A percentile compares a stretch with the other conserved stretches of the same genome.
These are phyloP conservation scores for Napeogenes sylphis DNA, from an alignment of 2,888 invertebrate species.

Conservation along the genomic window DNA sequence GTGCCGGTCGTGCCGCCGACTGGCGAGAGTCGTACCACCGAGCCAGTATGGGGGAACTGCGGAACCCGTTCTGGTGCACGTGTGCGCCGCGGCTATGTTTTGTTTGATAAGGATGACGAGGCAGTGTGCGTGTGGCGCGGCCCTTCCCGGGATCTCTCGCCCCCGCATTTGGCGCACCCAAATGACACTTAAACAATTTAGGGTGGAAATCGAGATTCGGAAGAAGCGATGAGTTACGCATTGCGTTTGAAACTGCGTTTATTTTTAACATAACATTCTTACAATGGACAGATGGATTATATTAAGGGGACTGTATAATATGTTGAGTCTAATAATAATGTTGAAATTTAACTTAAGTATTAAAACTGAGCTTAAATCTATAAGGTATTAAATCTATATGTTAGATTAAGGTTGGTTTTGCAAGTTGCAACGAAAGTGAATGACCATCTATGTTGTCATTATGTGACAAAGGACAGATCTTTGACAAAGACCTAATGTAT, in stretches of 20 bases:
- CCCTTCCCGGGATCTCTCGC: slow-evolving; percentile 25
- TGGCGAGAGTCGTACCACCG: not conserved
- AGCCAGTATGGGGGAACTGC: slow-evolving; percentile 7
- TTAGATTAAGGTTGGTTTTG: too few relatives aligned
- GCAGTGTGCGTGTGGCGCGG: slow-evolving; percentile 27
- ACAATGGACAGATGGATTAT: not conserved
- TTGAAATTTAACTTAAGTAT: too few relatives aligned
- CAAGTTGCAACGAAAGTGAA: too few relatives aligned
- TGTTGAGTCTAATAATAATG: too few relatives aligned
- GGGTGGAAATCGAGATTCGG: slow-evolving; percentile 30
- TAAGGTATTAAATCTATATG: too few relatives aligned
- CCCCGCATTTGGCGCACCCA: slow-evolving; percentile 38
- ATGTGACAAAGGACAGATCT: too few relatives aligned
- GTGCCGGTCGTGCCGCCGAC: slow-evolving; percentile 37
- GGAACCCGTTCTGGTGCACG: slow-evolving; percentile 34
- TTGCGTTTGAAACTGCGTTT: slow-evolving; percentile 21
- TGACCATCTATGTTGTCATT: too few relatives aligned
- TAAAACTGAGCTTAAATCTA: too few relatives aligned
- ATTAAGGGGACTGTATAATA: too few relatives aligned
- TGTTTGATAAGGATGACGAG: slow-evolving; percentile 27
- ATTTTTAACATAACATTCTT: not conserved
- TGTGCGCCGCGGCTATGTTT: slow-evolving; percentile 27
- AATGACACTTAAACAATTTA: slow-evolving; percentile 34
- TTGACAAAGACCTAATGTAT: too few relatives aligned
- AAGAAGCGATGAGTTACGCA: slow-evolving; percentile 24